Evolutionary conservation across 1,140 invertebrate genomes (phyloP).

Genomic region (Rhopalosiphum maidis): DNA sequence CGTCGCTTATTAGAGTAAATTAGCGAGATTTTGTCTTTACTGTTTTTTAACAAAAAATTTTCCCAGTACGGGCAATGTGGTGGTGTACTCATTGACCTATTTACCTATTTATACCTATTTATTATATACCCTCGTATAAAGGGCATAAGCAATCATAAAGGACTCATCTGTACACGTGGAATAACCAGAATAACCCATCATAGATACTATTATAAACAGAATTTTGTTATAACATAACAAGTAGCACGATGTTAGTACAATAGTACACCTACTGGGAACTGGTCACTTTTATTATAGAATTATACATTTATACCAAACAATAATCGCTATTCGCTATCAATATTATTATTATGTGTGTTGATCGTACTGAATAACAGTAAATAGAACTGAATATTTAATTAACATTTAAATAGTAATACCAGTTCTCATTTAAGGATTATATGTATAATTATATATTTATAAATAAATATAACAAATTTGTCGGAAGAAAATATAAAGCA

Average conservation of each 20-base stretch:
- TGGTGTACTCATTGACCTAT: background rate
- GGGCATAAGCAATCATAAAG: too few relatives aligned
- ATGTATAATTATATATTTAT: background rate
- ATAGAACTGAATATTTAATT: background rate
- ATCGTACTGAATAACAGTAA: background rate
- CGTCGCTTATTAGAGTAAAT: background rate
- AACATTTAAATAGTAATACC: background rate
- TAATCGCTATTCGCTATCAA: too few relatives aligned
- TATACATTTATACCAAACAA: too few relatives aligned
- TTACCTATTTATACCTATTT: background rate
- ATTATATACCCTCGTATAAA: background rate
- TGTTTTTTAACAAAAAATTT: background rate
- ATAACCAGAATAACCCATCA: background rate
- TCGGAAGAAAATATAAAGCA: background rate
- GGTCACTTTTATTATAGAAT: too few relatives aligned
- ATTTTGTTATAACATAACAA: too few relatives aligned
- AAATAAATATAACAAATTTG: background rate
- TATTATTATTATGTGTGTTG: too few relatives aligned
- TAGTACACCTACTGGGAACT: too few relatives aligned
- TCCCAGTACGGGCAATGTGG: too few relatives aligned
- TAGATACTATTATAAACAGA: too few relatives aligned
- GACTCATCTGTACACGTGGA: background rate
- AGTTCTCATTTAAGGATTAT: background rate
- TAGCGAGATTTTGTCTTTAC: background rate
- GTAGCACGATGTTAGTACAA: too few relatives aligned